Conservation (phyloP, 1,140 invertebrate genomes). For the Holcopasites calliopsidis region DNA sequence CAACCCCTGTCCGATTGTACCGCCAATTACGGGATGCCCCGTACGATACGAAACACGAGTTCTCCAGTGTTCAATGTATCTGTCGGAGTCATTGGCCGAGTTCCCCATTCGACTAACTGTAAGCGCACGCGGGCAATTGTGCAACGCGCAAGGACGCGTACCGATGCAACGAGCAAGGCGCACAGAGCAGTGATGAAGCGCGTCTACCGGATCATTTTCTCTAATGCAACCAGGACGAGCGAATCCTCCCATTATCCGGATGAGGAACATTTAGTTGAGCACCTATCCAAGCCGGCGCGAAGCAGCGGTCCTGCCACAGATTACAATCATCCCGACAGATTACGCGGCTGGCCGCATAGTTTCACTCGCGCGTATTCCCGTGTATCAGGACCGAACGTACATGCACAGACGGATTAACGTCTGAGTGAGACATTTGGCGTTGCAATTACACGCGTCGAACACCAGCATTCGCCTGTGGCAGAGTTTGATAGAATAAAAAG, state of each 20-base stretch:
- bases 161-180: not conserved
- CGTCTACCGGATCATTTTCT: constrained; percentile 46
- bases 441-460: not conserved
- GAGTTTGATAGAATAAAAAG: not conserved
- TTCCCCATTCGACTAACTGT: constrained; percentile 35
- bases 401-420: constrained; percentile 19
- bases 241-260: constrained; percentile 53
- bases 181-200: constrained; percentile 29
- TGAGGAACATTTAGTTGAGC: constrained; percentile 46
- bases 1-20: too few relatives aligned
- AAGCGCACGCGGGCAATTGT: not conserved
- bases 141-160: not conserved
- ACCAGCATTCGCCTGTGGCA: not conserved
- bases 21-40: too few relatives aligned
- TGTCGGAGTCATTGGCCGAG: constrained; percentile 29
- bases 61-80: not conserved
- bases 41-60: not conserved
- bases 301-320: constrained; percentile 32
- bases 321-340: constrained; percentile 48
- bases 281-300: constrained; percentile 26
- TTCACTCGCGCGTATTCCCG: not conserved
- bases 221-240: constrained; percentile 33
- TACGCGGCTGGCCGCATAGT: not conserved
- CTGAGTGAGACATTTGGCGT: constrained; percentile 38
- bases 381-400: not conserved